Conservation (phyloP, 2,888 invertebrate genomes). For the Drosophila barbarae region DNA sequence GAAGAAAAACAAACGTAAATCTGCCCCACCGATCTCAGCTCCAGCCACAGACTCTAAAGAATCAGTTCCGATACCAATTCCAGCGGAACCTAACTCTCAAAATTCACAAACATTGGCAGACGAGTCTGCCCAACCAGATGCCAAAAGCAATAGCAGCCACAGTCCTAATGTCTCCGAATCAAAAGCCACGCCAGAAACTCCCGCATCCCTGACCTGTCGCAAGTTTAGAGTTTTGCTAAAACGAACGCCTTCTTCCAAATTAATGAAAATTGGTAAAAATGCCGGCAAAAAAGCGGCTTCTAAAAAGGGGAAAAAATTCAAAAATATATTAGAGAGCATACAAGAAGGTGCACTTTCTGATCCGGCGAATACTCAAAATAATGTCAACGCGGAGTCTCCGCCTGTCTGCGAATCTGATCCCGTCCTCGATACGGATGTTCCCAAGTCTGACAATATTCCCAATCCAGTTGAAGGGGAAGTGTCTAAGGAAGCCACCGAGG, state of each 20-base stretch:
- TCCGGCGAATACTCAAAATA: not conserved
- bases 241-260: constrained; percentile 10
- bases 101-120: not conserved
- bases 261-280: not conserved
- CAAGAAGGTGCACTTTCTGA: not conserved
- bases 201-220: constrained; percentile 17
- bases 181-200: not conserved
- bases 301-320: not conserved
- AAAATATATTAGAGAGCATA: not conserved
- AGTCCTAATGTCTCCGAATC: not conserved
- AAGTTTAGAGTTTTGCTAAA: constrained; percentile 31
- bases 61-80: not conserved
- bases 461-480: not conserved
- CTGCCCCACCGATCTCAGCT: not conserved
- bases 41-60: not conserved
- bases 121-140: not conserved
- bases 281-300: not conserved
- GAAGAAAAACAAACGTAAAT: not conserved
- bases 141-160: not conserved
- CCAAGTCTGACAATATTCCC: not conserved
- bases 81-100: not conserved
- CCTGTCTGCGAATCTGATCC: not conserved
- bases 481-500: not conserved
- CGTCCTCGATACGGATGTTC: not conserved
- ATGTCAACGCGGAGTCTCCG: not conserved